These are phyloP conservation scores for Xenopus tropicalis DNA, from an alignment of 2,113 vertebrate species.

Conservation along the genomic window UCB_Xtro_10.0 CM004444.2:47392501-47393000, in stretches of 20 bases:
- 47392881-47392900: slow-evolving; percentile 34
- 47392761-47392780: slow-evolving; percentile 1
- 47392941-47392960: slow-evolving; percentile 27
- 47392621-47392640: slow-evolving; percentile 29
- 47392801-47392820: slow-evolving; percentile 8
- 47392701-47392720: slow-evolving; percentile 20
- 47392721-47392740: slow-evolving; percentile 33
- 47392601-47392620: slow-evolving; percentile 28
- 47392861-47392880: slow-evolving; percentile 32
- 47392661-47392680: slow-evolving; percentile 30
- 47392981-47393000: slow-evolving; percentile 26
- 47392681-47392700: slow-evolving; percentile 10
- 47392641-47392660: slow-evolving; percentile 18
- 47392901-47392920: slow-evolving; percentile 30
- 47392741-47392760: slow-evolving; percentile 34
- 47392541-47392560: slow-evolving; percentile 35
- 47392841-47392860: slow-evolving; percentile 10
- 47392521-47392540: slow-evolving; percentile 41
- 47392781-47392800: background rate
- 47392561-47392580: slow-evolving; percentile 30
- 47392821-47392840: slow-evolving; percentile 30
- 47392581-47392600: slow-evolving; percentile 32
- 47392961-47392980: slow-evolving; percentile 11
- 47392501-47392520: slow-evolving; percentile 17
- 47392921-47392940: background rate